Conservation (phyloP, 2,888 invertebrate species). For the Acleris holmiana region DNA sequence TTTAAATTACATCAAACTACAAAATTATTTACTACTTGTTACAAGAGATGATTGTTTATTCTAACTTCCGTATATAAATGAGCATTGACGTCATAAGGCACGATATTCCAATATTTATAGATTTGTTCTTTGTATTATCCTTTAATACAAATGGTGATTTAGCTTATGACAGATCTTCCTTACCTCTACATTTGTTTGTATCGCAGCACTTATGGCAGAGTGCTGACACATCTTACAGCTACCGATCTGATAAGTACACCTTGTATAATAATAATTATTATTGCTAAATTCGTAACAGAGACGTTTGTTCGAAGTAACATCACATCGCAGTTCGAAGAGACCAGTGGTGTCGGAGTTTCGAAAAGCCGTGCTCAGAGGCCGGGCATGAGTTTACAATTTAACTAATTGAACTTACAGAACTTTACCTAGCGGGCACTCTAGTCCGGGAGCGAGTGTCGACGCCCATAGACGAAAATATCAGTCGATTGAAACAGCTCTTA, state of each 20-base stretch:
- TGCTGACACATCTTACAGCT: conserved; percentile 61
- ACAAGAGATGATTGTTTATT: conserved; percentile 51
- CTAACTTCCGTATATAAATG: conserved; percentile 55
- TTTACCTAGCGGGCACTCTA: conserved; percentile 22
- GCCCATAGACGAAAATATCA: conserved; percentile 30
- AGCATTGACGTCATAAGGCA: conserved; percentile 65
- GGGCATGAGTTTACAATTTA: conserved; percentile 32
- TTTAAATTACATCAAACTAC: conserved; percentile 44
- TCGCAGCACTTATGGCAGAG: conserved; percentile 80
- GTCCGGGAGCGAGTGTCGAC: conserved; percentile 26
- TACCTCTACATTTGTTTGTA: conserved; percentile 56
- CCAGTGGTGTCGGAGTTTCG: conserved; percentile 79
- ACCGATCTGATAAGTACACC: conserved; percentile 54
- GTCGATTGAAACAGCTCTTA: conserved; percentile 32
- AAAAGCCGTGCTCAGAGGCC: conserved; percentile 74
- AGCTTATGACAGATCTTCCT: conserved; percentile 47
- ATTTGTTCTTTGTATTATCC: conserved; percentile 50
- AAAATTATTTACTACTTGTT: conserved; percentile 43
- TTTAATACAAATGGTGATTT: conserved; percentile 21
- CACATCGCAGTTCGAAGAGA: conserved; percentile 58
- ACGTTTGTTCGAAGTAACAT: conserved; percentile 65
- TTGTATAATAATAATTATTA: conserved; percentile 53
- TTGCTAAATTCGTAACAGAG: conserved; percentile 70
- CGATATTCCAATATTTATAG: conserved; percentile 56
- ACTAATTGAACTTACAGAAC: conserved; percentile 10